Evolutionary conservation across 2,797 vertebrate genomes (phyloP).

Genomic region (Sebastes matsubarae): DNA sequence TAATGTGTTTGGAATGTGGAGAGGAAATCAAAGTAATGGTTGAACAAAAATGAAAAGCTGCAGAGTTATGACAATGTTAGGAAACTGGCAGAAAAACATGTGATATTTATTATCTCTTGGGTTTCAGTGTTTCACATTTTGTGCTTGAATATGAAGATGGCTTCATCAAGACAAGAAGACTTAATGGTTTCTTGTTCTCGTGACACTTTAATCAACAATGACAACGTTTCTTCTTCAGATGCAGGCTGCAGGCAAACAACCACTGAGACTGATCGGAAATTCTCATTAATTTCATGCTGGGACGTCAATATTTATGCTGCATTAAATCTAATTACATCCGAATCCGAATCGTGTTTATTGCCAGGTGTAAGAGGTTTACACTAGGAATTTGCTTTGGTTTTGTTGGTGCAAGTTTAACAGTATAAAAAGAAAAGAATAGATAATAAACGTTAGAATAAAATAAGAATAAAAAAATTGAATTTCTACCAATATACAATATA

Average conservation of each 20-base stretch:
- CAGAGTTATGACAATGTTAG: constrained; percentile 14
- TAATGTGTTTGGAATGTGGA: constrained; percentile 60
- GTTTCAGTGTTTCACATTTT: background rate
- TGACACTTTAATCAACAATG: constrained; percentile 11
- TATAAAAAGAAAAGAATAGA: no score
- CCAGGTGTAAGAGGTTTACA: no score
- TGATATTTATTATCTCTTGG: background rate
- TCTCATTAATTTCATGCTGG: background rate
- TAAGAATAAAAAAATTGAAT: no score
- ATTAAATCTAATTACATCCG: background rate
- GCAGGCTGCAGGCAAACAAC: constrained; percentile 10
- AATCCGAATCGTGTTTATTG: no score
- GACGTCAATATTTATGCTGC: background rate
- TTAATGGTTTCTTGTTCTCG: background rate
- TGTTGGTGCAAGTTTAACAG: no score
- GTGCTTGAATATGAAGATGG: background rate
- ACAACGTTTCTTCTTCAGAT: constrained; percentile 6
- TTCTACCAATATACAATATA: no score
- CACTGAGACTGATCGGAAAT: background rate
- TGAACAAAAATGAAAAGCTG: background rate
- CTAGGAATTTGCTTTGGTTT: no score
- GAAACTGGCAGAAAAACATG: constrained; percentile 3
- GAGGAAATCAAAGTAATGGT: constrained; percentile 39
- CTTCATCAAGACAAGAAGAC: background rate
- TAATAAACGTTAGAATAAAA: no score